Evolutionary conservation across 1,140 invertebrate genomes (phyloP), one percentile per base, ranked within the genome.

Genomic region (Cydia fagiglandana): DNA sequence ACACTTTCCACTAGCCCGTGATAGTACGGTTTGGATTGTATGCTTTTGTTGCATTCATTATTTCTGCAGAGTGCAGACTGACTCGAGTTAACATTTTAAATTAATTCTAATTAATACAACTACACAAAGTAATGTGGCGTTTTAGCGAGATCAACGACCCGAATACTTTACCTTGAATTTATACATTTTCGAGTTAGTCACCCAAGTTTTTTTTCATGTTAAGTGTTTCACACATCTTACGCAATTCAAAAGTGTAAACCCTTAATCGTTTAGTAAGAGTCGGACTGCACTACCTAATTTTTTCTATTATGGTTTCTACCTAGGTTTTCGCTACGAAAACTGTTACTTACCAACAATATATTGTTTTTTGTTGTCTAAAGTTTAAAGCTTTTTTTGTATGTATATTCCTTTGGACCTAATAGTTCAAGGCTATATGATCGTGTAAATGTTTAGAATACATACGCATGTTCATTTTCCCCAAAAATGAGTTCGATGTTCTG

Each of bases 401-500:
- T 7, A 17, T 56, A 56, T 56, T 56, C n/a, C 7, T 17, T n/a
- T 56, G 4, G 53, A 56, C 53, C 53, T 20, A 30, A 7, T 13
- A 53, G 50, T 53, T 56, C n/a, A 56, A n/a, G 53, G n/a, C 53
- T 56, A n/a, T 17, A 56, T 56, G 53, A 17, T 56, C 56, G 1
- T 12, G n/a, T 3, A 61, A 24, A 24, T 61, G n/a, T 24, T 12
- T 24, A 66, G 38, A 70, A 70, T 10, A 10, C 66, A 41, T 38
- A 70, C 30, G 30, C 66, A 41, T 12, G 66, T 41, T 41, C 66
- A 41, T 70, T 41, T 70, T 20, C 34, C 56, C 38, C 17, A 61
- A 70, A 70, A 70, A 70, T 70, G 66, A 70, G 66, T 70, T 70
- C 66, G 66, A 38, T 45, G 66, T 70, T 70, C 66, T 41, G 66